Conservation (phyloP, 1,140 invertebrate species). For the Gyrodactylus salaris region DNA sequence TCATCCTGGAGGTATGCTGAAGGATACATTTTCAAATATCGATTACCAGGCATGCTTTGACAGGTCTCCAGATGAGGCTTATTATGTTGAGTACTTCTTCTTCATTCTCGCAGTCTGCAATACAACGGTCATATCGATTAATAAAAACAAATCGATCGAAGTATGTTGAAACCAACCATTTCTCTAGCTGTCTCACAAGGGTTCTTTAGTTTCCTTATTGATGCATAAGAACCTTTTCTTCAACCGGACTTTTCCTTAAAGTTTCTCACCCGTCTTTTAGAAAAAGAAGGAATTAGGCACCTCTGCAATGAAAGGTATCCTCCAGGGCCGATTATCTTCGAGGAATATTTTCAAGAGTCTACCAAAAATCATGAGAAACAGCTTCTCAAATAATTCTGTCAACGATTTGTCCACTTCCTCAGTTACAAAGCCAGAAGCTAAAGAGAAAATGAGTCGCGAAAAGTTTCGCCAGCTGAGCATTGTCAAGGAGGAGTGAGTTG, state of each 20-base stretch:
- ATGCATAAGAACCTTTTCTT: too few relatives aligned
- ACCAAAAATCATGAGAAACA: not conserved
- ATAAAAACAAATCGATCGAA: conserved; percentile 17
- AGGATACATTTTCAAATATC: not conserved
- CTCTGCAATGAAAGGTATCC: not conserved
- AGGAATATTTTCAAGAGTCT: not conserved
- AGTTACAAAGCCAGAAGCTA: not conserved
- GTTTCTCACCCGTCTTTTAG: too few relatives aligned
- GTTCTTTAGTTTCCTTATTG: too few relatives aligned
- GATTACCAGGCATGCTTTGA: not conserved
- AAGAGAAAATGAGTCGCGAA: too few relatives aligned
- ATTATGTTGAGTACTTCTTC: conserved; percentile 36
- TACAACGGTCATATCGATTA: conserved; percentile 50
- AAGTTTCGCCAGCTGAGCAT: not conserved
- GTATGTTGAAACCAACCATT: too few relatives aligned
- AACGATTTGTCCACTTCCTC: not conserved
- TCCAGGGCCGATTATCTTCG: not conserved
- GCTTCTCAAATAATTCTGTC: not conserved
- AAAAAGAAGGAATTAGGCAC: too few relatives aligned
- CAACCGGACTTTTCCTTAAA: too few relatives aligned
- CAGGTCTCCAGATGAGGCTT: not conserved
- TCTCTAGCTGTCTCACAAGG: too few relatives aligned
- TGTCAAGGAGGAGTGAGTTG: not conserved
- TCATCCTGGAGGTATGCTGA: too few relatives aligned
- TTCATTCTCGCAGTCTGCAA: conserved; percentile 65